Percentiles rank a stretch among this genome's conserved stretches.
Evolutionary conservation across 23 tunicate species (phyloP).

Genomic region (Styela plicata): DNA sequence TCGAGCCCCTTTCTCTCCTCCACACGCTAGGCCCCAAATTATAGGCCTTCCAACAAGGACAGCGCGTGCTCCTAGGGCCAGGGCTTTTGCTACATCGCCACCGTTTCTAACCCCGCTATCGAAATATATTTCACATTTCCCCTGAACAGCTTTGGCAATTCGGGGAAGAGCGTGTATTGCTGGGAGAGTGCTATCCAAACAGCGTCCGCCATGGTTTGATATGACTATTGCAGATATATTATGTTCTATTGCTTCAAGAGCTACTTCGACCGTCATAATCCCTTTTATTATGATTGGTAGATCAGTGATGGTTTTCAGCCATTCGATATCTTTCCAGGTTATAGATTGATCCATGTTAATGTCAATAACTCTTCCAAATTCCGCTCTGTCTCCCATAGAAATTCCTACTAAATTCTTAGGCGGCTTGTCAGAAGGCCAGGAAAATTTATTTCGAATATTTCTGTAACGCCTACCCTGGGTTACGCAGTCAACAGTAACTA

Average conservation of each 20-base stretch:
- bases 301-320: constrained; percentile 69
- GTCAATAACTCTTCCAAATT: constrained; percentile 29
- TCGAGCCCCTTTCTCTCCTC: constrained; percentile 54
- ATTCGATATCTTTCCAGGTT: constrained; percentile 64
- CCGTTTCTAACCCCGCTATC: constrained; percentile 67
- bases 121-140: constrained; percentile 51
- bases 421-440: constrained; percentile 41
- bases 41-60: constrained; percentile 63
- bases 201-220: constrained; percentile 66
- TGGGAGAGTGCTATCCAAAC: constrained; percentile 45
- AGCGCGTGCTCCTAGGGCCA: constrained; percentile 61
- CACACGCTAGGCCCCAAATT: constrained; percentile 50
- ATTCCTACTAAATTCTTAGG: background rate
- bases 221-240: constrained; percentile 51
- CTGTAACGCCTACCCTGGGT: constrained; percentile 53
- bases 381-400: constrained; percentile 26
- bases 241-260: constrained; percentile 38
- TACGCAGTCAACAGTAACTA: constrained; percentile 75
- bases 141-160: constrained; percentile 50
- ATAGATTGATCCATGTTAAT: constrained; percentile 37
- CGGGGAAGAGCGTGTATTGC: constrained; percentile 56
- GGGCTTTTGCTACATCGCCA: constrained; percentile 54
- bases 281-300: constrained; percentile 75
- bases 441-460: constrained; percentile 64
- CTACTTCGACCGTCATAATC: constrained; percentile 62